Percentiles rank a stretch among this genome's conserved stretches.
phyloP scores from a whole-genome alignment of 2,113 vertebrate species.

The Myotis brandtii region DNA sequence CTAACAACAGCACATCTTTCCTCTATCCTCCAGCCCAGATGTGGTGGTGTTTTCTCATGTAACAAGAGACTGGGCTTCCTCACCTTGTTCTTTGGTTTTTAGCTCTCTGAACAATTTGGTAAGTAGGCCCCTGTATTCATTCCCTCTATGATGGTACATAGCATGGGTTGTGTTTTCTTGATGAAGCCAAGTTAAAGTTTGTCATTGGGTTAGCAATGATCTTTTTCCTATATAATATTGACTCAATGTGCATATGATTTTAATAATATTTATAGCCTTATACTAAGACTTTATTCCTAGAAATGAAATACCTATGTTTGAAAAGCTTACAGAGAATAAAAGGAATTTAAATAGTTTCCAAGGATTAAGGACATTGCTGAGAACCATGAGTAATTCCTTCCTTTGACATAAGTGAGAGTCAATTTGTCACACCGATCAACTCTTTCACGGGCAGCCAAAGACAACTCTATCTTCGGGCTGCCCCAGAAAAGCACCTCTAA shows the following conservation, averaged over 20 bases:
- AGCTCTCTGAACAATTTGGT: not conserved
- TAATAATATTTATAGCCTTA: not conserved
- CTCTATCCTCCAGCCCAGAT: not conserved
- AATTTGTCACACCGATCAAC: not conserved
- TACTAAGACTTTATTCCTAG: not conserved
- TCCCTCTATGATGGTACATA: not conserved
- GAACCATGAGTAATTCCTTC: not conserved
- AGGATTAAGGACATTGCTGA: not conserved
- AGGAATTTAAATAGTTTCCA: not conserved
- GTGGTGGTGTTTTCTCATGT: not conserved
- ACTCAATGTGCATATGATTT: not conserved
- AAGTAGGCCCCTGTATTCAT: not conserved
- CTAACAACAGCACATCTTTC: not conserved
- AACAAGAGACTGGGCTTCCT: not conserved
- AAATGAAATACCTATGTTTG: not conserved
- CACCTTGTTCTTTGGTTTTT: not conserved
- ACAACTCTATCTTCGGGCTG: not conserved
- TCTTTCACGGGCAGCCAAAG: not conserved
- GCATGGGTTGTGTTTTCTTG: not conserved
- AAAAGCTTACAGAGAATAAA: not conserved
- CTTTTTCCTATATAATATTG: not conserved
- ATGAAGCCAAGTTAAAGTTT: not conserved
- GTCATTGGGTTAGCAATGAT: not conserved
- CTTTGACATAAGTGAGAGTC: not conserved
- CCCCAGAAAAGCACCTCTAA: not conserved